A percentile compares a stretch with the other conserved stretches of the same genome.
These are phyloP conservation scores for Nanger granti DNA, from an alignment of 2,113 vertebrate species.

Conservation along the genomic window DNA sequence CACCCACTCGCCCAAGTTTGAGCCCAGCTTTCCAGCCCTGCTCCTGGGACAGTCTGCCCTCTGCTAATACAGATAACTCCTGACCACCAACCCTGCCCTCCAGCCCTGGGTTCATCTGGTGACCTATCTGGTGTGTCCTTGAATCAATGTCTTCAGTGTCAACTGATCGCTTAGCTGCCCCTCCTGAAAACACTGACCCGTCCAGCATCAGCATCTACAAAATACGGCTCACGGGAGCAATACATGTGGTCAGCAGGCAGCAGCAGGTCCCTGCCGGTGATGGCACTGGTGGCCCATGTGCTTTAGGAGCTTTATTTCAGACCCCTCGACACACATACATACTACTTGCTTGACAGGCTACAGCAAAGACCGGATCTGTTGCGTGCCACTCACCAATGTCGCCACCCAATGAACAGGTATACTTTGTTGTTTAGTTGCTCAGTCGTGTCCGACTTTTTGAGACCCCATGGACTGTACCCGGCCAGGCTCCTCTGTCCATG, in stretches of 20 bases:
- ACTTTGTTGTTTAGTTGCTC: neutral
- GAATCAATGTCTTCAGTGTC: too few relatives aligned
- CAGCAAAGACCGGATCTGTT: neutral
- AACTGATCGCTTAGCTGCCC: neutral
- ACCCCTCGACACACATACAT: rapidly evolving
- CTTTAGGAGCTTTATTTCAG: neutral
- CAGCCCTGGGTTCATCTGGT: rapidly evolving
- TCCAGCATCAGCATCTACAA: neutral
- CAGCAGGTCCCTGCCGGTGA: neutral
- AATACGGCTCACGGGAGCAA: neutral
- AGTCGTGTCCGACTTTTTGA: neutral
- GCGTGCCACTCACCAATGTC: rapidly evolving
- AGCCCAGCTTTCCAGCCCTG: neutral
- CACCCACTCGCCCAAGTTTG: neutral
- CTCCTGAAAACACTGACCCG: neutral
- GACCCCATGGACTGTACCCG: neutral
- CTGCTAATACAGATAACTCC: neutral
- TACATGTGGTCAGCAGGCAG: neutral
- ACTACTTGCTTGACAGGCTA: neutral
- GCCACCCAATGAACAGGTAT: neutral
- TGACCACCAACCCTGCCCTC: neutral
- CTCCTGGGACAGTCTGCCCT: neutral
- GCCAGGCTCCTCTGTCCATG: neutral
- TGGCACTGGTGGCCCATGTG: neutral
- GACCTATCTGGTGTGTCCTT: neutral